Conservation (phyloP, 2,888 invertebrate species). For the Choreutis nemorana region DNA sequence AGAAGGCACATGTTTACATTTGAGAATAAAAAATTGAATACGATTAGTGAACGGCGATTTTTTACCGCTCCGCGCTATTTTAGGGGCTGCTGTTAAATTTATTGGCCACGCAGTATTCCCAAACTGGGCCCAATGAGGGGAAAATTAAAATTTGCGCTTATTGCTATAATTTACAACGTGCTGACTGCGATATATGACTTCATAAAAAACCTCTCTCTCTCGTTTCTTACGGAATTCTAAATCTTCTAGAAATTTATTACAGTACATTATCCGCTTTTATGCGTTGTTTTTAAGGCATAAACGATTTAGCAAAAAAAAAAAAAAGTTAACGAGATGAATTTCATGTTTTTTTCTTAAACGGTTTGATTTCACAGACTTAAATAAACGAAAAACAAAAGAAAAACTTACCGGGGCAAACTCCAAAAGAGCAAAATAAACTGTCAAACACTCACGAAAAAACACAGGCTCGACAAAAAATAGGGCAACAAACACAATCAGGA, state of each 20-base stretch:
- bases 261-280: neutral
- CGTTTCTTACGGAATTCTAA: constrained; percentile 1
- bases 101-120: constrained; percentile 16
- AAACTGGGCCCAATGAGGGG: constrained; percentile 18
- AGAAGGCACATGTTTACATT: no score
- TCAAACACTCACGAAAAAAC: constrained; percentile 17
- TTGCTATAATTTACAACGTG: constrained; percentile 9
- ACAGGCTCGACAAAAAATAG: constrained; percentile 15
- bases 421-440: constrained; percentile 12
- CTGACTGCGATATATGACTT: constrained; percentile 8
- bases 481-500: constrained; percentile 21
- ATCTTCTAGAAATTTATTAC: neutral
- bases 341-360: neutral
- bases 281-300: neutral
- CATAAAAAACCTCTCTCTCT: constrained; percentile 6
- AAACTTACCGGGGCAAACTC: constrained; percentile 16
- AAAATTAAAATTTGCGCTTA: constrained; percentile 18
- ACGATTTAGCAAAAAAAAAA: neutral
- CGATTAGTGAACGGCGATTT: no score
- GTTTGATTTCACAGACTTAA: neutral
- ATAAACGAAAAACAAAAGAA: constrained; percentile 10
- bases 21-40: no score
- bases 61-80: constrained; percentile 2
- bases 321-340: neutral
- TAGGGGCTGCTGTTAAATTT: constrained; percentile 17